Base-by-base conservation (phyloP, 2,888 invertebrate species). In the Pollenia griseotomentosa region DNA sequence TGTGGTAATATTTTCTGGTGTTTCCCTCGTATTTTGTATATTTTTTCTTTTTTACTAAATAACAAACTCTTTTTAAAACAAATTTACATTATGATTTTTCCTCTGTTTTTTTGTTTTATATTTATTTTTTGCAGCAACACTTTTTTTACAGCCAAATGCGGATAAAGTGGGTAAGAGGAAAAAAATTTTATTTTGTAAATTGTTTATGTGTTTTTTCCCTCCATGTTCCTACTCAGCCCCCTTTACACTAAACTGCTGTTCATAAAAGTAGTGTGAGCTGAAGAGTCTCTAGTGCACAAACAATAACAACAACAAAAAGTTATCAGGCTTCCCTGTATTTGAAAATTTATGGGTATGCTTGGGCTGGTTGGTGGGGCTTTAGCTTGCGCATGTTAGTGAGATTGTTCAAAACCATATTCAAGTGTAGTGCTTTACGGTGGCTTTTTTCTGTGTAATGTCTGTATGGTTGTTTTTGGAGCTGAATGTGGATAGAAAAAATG, bases 271-370 rank as follows among this genome's bases (percentile, higher is more conserved):
- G 61, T 46, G 46, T 70, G 61, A 71, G 61, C 51, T 42, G 66
- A 66, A 63, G 68, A 79, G 68, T 70, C 16, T 70, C 16, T 71
- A 70, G 23, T 63, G 51, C 59, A 78, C 40, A 42, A 79, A 12
- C 65, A 42, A 19, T 42, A 83, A 19, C 55, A 65, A 44, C 65
- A 66, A 57, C 42, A 42, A 75, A 83, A 74, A 71, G 80, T 86
- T 86, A 80, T 83, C 83, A 86, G 86, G 86, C 83, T 86, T 86
- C 83, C 75, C 70, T 63, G 70, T 79, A 19, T 86, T 86, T 63
- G 83, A 79, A 82, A 81, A 86, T 79, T 74, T 79, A 79, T 86
- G 83, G 79, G 46, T 61, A 75, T 75, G 19, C 75, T 80, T 81
- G 63, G 66, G 80, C 66, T 79, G 61, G 44, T 53, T 33, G 33